Evolutionary conservation across 2,797 vertebrate species (phyloP), one percentile per base, ranked within the genome.

Genomic region (Hylomyscus alleni): DNA sequence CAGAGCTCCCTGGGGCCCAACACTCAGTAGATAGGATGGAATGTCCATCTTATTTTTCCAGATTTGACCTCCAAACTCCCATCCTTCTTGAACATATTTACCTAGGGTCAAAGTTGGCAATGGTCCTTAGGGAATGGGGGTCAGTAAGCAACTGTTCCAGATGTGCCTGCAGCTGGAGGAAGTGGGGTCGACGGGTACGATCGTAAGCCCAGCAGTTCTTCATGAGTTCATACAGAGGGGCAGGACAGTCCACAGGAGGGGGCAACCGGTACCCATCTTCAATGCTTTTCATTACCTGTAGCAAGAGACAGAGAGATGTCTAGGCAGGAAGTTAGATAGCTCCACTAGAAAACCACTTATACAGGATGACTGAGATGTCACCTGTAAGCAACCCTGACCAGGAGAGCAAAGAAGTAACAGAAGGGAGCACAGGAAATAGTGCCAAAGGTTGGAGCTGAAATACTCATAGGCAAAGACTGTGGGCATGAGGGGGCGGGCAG

Each of bases 211-310:
- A 99, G 97, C 99, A 99, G 98, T 99, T 99, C 94, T 99, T 99
- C 99, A 99, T 99, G 80, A 99, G 98, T 11, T 99, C 99, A 0
- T 99, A 99, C 77, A 99, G 99, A n/a, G 99, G 99, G 3, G 99
- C 99, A 0, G 99, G 99, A 98, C 99, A 99, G 98, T 99, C 99
- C 65, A 99, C 98, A 0, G 99, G 99, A 0, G 99, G 99, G 0
- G 99, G 99, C 6, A 99, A 99, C 4, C 99, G 99, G 97, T 99
- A 99, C 87, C 99, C 99, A 0, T 99, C 99, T 34, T 99, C 99
- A 24, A 99, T 99, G 10, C 99, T 99, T 96, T 99, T 99, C 99
- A 99, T 99, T 92, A 99, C 99, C 99, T 99, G 93, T 15, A 40
- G 37, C 17, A 47, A 47, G 60, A 73, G 44, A 94, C 12, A 52